Conservation (phyloP, 2,113 vertebrate genomes). For the Muscicapa adusta region DNA sequence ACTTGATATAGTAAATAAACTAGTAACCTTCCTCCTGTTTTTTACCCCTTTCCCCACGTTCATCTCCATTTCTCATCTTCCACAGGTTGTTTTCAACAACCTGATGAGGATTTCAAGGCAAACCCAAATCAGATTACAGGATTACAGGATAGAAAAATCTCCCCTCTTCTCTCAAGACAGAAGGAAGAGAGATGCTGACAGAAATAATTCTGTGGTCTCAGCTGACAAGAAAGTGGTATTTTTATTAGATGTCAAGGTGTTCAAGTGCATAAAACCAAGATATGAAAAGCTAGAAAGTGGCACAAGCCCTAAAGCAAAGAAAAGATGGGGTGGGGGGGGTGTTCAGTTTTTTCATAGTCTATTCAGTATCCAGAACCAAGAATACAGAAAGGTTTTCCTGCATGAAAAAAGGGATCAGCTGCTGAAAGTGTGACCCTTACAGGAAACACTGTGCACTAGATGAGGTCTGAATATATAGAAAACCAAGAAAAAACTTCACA, state of each 20-base stretch:
- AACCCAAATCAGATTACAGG: background rate
- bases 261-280: background rate
- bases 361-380: background rate
- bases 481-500: background rate
- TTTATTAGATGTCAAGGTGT: background rate
- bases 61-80: background rate
- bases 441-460: background rate
- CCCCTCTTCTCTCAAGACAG: background rate
- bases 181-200: background rate
- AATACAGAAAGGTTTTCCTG: background rate
- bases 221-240: background rate
- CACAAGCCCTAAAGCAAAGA: background rate
- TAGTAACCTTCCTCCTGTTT: background rate
- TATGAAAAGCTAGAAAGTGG: background rate
- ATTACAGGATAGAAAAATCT: background rate
- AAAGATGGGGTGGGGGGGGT: background rate
- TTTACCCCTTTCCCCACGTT: background rate
- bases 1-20: background rate
- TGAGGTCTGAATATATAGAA: background rate
- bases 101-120: background rate
- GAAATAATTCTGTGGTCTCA: background rate
- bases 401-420: background rate
- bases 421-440: background rate
- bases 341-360: background rate
- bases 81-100: background rate